Conservation (phyloP, 2,888 invertebrate species). For the Scaptomyza polygonia region DNA sequence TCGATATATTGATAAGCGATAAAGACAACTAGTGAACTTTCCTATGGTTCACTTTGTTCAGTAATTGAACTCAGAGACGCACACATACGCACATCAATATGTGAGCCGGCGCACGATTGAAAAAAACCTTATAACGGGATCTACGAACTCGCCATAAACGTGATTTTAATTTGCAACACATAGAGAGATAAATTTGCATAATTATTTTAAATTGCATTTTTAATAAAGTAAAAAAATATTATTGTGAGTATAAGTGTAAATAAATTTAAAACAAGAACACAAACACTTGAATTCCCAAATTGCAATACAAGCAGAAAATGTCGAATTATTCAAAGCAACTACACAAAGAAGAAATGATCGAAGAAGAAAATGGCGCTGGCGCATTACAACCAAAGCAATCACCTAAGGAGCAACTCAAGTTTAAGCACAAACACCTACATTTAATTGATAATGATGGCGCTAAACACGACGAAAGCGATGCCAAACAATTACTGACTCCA, state of each 20-base stretch:
- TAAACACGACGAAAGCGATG: conserved; percentile 28
- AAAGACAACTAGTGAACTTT: conserved; percentile 7
- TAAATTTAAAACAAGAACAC: background rate
- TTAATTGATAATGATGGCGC: conserved; percentile 28
- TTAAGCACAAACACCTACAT: conserved; percentile 38
- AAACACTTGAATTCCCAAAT: background rate
- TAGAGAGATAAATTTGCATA: conserved; percentile 34
- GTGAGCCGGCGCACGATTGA: conserved; percentile 44
- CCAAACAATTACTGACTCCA: conserved; percentile 49
- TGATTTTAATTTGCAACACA: conserved; percentile 58
- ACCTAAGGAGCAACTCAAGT: conserved; percentile 45
- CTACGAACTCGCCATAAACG: conserved; percentile 56
- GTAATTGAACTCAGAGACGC: conserved; percentile 7
- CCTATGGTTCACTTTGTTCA: conserved; percentile 5
- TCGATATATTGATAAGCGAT: conserved; percentile 10
- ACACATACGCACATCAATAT: conserved; percentile 17
- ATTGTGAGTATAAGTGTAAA: conserved; percentile 31
- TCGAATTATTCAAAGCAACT: conserved; percentile 59
- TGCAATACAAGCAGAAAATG: conserved; percentile 37
- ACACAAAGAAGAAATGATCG: conserved; percentile 46
- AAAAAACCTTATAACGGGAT: conserved; percentile 60
- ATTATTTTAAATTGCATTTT: conserved; percentile 33
- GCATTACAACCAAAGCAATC: conserved; percentile 56
- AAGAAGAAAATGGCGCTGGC: conserved; percentile 81
- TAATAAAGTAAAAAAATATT: conserved; percentile 7